Conservation (phyloP, 1,140 invertebrate species). For the Drosophila sproati region DNA sequence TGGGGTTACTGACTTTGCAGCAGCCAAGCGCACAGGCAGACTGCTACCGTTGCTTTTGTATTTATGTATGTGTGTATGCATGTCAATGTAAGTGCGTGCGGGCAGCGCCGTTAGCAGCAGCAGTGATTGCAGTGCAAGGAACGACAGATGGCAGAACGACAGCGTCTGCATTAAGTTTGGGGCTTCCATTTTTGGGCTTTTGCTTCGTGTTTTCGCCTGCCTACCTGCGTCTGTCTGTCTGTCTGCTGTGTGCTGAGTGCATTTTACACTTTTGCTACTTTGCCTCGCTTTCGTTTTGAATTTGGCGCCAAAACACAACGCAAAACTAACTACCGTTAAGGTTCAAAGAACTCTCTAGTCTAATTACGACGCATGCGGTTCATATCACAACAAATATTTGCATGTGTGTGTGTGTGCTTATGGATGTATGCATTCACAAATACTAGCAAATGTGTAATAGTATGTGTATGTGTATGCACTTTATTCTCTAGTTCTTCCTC, state of each 20-base stretch:
- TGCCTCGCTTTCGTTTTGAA: slow-evolving; percentile 57
- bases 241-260: slow-evolving; percentile 23
- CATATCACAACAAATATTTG: slow-evolving; percentile 67
- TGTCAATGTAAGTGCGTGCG: slow-evolving; percentile 48
- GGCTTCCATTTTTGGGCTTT: slow-evolving; percentile 30
- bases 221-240: slow-evolving; percentile 10
- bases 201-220: slow-evolving; percentile 35
- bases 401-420: neutral
- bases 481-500: slow-evolving; percentile 33
- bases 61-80: slow-evolving; percentile 18
- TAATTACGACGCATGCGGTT: slow-evolving; percentile 63
- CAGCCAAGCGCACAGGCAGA: slow-evolving; percentile 62
- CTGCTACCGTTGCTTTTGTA: slow-evolving; percentile 48
- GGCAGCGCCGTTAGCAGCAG: slow-evolving; percentile 31
- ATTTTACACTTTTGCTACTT: slow-evolving; percentile 49
- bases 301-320: slow-evolving; percentile 73
- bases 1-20: slow-evolving; percentile 82
- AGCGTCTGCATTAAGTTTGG: slow-evolving; percentile 24
- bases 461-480: slow-evolving; percentile 6
- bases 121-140: slow-evolving; percentile 33
- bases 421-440: neutral
- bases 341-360: slow-evolving; percentile 77
- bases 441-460: neutral
- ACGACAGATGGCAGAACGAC: slow-evolving; percentile 10
- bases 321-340: slow-evolving; percentile 64